These are phyloP conservation scores for Leptopilina boulardi DNA, from an alignment of 1,140 invertebrate species.

Conservation along the genomic window DNA sequence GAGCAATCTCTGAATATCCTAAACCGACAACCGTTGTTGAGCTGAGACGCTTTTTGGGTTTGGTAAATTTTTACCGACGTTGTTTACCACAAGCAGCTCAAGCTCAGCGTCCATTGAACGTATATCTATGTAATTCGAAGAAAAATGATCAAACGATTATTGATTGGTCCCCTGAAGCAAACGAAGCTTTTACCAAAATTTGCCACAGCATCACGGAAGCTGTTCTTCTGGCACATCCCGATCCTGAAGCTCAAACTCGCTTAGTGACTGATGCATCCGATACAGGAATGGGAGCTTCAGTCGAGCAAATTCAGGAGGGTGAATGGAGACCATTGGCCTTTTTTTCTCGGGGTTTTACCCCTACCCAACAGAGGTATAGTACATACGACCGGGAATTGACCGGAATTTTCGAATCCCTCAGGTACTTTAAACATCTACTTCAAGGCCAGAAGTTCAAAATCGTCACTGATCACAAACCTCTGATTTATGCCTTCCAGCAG, in stretches of 20 bases:
- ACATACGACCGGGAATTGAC: slow-evolving; percentile 30
- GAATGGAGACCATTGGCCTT: not conserved
- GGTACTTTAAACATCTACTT: not conserved
- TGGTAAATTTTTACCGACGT: slow-evolving; percentile 51
- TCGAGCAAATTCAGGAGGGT: not conserved
- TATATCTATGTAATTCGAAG: not conserved
- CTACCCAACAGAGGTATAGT: slow-evolving; percentile 18
- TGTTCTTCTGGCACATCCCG: not conserved
- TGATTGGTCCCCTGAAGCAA: not conserved
- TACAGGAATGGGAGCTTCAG: no score
- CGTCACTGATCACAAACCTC: slow-evolving; percentile 32
- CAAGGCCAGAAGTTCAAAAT: not conserved
- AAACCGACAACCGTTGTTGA: slow-evolving; percentile 33
- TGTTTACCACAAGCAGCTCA: slow-evolving; percentile 37
- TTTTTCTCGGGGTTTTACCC: not conserved
- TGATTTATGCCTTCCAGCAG: slow-evolving; percentile 18
- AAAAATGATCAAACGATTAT: slow-evolving; percentile 24
- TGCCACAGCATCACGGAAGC: not conserved
- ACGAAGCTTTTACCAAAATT: not conserved
- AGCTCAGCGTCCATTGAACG: slow-evolving; percentile 3
- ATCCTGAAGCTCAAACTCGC: not conserved
- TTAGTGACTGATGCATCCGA: no score
- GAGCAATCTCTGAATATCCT: not conserved
- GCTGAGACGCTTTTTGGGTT: slow-evolving; percentile 45
- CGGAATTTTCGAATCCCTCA: not conserved